Evolutionary conservation across 2,888 invertebrate species (phyloP).

Genomic region (Ectemnius continuus): DNA sequence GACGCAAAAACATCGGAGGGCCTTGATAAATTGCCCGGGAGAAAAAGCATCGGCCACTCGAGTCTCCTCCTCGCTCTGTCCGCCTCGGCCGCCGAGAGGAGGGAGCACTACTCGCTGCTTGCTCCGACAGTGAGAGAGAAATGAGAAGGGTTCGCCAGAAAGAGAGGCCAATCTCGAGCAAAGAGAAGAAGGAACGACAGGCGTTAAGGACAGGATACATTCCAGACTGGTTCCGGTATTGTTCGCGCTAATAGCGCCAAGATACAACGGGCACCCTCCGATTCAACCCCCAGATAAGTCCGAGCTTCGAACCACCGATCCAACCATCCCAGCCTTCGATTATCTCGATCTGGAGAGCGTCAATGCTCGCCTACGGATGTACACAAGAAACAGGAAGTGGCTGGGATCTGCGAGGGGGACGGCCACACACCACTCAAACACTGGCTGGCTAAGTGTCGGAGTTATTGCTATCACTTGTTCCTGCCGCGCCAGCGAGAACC

Average conservation of each 20-base stretch:
- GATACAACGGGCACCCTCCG: conserved; percentile 66
- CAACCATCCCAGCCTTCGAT: conserved; percentile 67
- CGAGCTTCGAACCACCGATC: conserved; percentile 60
- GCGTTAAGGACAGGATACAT: conserved; percentile 76
- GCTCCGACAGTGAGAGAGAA: conserved; percentile 32
- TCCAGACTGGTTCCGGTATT: conserved; percentile 75
- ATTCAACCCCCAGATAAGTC: conserved; percentile 49
- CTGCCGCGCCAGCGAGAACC: background rate
- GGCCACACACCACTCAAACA: conserved; percentile 9
- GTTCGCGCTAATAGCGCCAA: conserved; percentile 75
- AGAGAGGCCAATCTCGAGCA: conserved; percentile 16
- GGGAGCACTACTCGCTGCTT: conserved; percentile 42
- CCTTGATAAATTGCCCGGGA: conserved; percentile 72
- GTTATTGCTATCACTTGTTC: conserved; percentile 2
- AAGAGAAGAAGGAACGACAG: conserved; percentile 52
- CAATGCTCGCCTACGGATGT: conserved; percentile 59
- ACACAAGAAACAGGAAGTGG: conserved; percentile 60
- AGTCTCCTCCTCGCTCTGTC: conserved; percentile 51
- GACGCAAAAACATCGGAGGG: conserved; percentile 70
- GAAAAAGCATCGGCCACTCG: conserved; percentile 68
- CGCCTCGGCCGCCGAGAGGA: conserved; percentile 36
- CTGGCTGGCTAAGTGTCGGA: conserved; percentile 44
- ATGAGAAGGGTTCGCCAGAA: conserved; percentile 23
- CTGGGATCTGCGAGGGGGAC: conserved; percentile 37
- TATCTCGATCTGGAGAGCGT: conserved; percentile 75